These are phyloP conservation scores for Seriola dumerili DNA, from an alignment of 2,113 vertebrate genomes.

Conservation along the genomic window DNA sequence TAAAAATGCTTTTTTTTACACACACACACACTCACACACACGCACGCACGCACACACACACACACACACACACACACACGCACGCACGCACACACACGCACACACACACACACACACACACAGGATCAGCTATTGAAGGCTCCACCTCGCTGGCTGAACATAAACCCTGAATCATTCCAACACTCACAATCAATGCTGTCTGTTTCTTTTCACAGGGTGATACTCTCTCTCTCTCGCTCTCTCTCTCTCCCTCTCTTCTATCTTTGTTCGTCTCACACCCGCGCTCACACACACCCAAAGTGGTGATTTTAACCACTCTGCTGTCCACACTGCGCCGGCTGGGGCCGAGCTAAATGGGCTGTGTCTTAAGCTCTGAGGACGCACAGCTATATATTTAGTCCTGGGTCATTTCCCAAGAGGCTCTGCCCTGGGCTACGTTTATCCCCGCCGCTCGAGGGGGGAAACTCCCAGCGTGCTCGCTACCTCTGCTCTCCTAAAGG, in stretches of 20 bases:
- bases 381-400: constrained; percentile 81
- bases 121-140: neutral
- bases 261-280: constrained; percentile 46
- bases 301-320: constrained; percentile 50
- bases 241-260: constrained; percentile 13
- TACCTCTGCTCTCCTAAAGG: constrained; percentile 47
- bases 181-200: constrained; percentile 8
- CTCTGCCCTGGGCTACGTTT: constrained; percentile 61
- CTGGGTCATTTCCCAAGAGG: constrained; percentile 68
- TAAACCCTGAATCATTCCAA: constrained; percentile 45
- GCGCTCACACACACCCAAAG: constrained; percentile 53
- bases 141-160: constrained; percentile 7
- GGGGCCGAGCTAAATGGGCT: constrained; percentile 49
- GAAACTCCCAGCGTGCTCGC: constrained; percentile 67
- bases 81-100: neutral
- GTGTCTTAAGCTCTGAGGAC: constrained; percentile 66
- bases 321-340: constrained; percentile 43
- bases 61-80: neutral
- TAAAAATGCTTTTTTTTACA: neutral
- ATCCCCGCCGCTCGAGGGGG: constrained; percentile 44
- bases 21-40: neutral
- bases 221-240: neutral
- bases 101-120: neutral
- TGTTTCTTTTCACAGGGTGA: constrained; percentile 12
- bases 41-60: constrained; percentile 3